A percentile compares a stretch with the other conserved stretches of the same genome.
These are phyloP conservation scores for Protaetia brevitarsis DNA, from an alignment of 1,140 invertebrate genomes.

Conservation along the genomic window DNA sequence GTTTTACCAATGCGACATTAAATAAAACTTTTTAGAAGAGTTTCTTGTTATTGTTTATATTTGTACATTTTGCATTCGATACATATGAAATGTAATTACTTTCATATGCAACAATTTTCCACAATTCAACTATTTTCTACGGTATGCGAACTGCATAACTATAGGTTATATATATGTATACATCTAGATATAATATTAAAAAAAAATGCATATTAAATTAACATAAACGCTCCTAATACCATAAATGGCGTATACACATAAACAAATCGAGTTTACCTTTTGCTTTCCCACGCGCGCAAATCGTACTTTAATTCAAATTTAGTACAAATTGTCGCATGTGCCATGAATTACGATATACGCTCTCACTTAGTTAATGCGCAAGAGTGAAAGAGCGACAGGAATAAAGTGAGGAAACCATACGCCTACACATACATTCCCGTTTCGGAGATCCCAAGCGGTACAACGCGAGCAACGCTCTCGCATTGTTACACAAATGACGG, in stretches of 20 bases:
- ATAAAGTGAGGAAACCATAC: background rate
- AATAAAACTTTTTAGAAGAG: no score
- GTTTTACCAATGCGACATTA: no score
- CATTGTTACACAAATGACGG: slow-evolving; percentile 27
- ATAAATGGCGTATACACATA: background rate
- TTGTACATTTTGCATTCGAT: no score
- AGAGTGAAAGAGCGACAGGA: background rate
- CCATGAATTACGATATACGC: background rate
- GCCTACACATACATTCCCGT: slow-evolving; percentile 5
- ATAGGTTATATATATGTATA: no score
- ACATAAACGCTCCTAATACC: no score
- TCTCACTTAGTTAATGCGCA: background rate
- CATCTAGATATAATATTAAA: no score
- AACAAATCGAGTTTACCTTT: background rate
- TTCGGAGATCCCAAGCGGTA: slow-evolving; percentile 1
- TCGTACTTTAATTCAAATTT: slow-evolving; percentile 6
- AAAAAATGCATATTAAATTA: background rate
- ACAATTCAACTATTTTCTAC: no score
- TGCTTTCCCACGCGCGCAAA: background rate
- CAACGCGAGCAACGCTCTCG: slow-evolving; percentile 10
- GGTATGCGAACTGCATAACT: no score
- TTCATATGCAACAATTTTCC: no score
- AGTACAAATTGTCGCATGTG: slow-evolving; percentile 1
- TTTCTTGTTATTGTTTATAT: no score
- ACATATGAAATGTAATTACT: no score